Evolutionary conservation across 92 coral and sea anemone species (phyloP).

Genomic region (Parazoanthus darwini): DNA sequence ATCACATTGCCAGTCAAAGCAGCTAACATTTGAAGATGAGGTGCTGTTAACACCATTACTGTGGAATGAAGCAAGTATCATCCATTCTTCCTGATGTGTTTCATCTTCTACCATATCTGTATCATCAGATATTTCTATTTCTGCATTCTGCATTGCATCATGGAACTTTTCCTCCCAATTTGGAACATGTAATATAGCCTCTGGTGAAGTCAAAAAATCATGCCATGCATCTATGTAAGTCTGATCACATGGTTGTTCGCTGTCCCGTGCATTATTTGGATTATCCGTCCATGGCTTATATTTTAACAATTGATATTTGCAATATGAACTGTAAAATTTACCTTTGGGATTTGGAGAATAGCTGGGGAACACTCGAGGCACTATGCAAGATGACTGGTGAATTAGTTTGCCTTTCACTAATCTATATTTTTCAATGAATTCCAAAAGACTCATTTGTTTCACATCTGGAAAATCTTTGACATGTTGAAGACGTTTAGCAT

Average conservation of each 20-base stretch:
- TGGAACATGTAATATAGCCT: not conserved
- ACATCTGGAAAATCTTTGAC: no score
- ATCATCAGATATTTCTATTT: no score
- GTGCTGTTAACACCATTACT: no score
- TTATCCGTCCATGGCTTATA: constrained; percentile 61
- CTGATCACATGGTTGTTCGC: constrained; percentile 46
- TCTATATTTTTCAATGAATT: constrained; percentile 41
- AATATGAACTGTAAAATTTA: constrained; percentile 41
- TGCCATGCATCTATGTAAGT: constrained; percentile 48
- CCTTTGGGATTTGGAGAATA: constrained; percentile 62
- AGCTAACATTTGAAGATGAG: no score
- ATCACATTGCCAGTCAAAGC: constrained; percentile 59
- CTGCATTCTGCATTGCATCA: no score
- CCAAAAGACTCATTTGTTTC: constrained; percentile 30
- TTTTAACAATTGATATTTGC: constrained; percentile 59
- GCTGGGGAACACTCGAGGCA: constrained; percentile 49
- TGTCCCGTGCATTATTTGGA: constrained; percentile 34
- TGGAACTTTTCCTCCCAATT: constrained; percentile 27
- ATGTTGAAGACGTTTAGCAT: constrained; percentile 44
- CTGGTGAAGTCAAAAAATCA: no score
- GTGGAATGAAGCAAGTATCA: no score
- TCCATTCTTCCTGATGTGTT: constrained; percentile 64
- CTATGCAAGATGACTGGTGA: constrained; percentile 49
- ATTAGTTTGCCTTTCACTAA: constrained; percentile 52
- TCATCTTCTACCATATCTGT: no score